Percentiles rank a stretch among this genome's conserved stretches.
phyloP scores from a whole-genome alignment of 2,797 vertebrate genomes.

The Chiloscyllium punctatum region DNA sequence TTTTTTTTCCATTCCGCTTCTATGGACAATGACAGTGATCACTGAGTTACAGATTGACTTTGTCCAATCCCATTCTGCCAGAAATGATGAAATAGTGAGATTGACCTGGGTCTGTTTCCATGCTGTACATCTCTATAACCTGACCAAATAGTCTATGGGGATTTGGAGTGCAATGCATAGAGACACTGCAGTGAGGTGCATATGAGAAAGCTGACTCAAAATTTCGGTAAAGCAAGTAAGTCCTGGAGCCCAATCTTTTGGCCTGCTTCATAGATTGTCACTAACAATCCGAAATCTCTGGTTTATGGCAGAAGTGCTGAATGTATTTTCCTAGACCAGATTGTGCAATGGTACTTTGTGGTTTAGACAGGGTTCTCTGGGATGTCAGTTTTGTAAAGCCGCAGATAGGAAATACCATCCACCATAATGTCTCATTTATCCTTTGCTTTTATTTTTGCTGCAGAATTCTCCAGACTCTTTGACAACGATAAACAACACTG shows the following conservation, averaged over 20 bases:
- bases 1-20: not conserved
- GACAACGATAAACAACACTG: conserved; percentile 76
- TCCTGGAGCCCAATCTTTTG: not conserved
- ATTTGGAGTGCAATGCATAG: not conserved
- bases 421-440: not conserved
- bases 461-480: conserved; percentile 88
- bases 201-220: not conserved
- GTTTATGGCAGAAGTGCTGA: not conserved
- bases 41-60: not conserved
- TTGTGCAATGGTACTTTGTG: not conserved
- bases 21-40: not conserved
- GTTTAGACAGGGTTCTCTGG: not conserved
- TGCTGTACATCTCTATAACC: no score
- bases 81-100: not conserved
- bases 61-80: not conserved
- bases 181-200: not conserved
- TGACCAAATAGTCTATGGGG: not conserved
- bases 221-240: not conserved
- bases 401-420: not conserved
- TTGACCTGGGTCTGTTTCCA: not conserved
- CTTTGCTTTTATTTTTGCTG: conserved; percentile 60
- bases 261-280: not conserved
- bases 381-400: not conserved
- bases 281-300: not conserved
- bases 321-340: not conserved